Conservation (phyloP, 1,140 invertebrate species). For the Portunus trituberculatus region DNA sequence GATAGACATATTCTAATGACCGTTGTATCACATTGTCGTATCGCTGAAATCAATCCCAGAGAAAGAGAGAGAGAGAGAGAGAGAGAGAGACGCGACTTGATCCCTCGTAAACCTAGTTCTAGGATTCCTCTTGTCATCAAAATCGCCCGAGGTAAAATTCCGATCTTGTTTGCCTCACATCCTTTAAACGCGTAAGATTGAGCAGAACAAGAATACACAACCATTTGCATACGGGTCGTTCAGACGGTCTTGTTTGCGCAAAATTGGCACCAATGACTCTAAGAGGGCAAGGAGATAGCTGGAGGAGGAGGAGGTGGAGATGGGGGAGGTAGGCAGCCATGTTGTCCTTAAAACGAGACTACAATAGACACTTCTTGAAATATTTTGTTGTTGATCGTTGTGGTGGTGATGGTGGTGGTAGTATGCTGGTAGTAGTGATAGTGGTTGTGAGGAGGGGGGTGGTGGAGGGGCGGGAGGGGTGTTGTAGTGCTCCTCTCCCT, state of each 20-base stretch:
- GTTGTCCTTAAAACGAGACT: conserved; percentile 8
- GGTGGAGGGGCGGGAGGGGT: background rate
- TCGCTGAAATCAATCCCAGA: no score
- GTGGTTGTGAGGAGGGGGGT: background rate
- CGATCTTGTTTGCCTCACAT: no score
- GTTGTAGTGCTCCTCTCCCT: background rate
- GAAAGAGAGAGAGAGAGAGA: no score
- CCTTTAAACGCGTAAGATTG: background rate
- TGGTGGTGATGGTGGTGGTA: background rate
- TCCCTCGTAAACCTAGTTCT: no score
- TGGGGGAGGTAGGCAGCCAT: background rate
- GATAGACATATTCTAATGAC: no score
- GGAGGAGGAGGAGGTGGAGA: background rate
- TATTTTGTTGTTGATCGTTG: background rate
- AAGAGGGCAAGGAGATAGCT: background rate
- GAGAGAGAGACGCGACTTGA: no score
- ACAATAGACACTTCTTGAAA: background rate
- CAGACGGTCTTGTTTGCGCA: background rate
- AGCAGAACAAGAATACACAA: background rate
- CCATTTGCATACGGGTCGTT: background rate
- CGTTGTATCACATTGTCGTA: no score
- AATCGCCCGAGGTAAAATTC: no score
- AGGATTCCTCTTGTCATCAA: no score
- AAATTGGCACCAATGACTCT: background rate
- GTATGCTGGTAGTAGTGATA: background rate